Percentiles rank a stretch among this genome's conserved stretches.
Conservation (phyloP, 1,140 invertebrate genomes). For the Adelges cooleyi region DNA sequence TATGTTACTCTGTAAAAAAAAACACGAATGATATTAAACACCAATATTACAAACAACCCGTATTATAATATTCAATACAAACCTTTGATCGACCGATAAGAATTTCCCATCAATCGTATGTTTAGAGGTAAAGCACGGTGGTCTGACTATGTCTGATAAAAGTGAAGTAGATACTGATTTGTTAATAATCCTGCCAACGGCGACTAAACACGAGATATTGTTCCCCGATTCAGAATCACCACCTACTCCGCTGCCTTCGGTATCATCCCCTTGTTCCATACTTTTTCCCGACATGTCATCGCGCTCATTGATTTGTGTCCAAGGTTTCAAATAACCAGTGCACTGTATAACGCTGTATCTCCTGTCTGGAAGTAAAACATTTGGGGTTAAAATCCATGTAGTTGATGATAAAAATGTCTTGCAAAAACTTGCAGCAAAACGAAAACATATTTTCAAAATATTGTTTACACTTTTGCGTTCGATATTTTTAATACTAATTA, state of each 20-base stretch:
- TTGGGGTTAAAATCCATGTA: background rate
- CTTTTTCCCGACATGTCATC: conserved; percentile 49
- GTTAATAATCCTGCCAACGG: conserved; percentile 54
- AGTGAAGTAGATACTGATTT: background rate
- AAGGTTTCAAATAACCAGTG: conserved; percentile 84
- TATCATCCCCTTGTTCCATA: conserved; percentile 45
- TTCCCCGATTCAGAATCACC: conserved; percentile 57
- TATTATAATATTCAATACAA: conserved; percentile 15
- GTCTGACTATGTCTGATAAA: conserved; percentile 38
- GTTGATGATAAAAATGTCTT: background rate
- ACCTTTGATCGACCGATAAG: conserved; percentile 58
- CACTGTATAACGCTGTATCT: conserved; percentile 75
- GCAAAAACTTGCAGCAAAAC: background rate
- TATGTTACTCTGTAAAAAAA: conserved; percentile 59
- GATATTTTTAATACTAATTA: too few relatives aligned
- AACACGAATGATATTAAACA: background rate
- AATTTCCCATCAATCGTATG: conserved; percentile 50
- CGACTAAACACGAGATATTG: conserved; percentile 75
- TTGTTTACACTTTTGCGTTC: too few relatives aligned
- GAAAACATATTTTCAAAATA: background rate
- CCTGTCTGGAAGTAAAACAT: conserved; percentile 45
- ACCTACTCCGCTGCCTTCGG: conserved; percentile 42
- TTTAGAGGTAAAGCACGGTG: conserved; percentile 50
- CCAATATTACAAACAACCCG: background rate
- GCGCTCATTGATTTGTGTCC: conserved; percentile 66